These are phyloP conservation scores for Eupithecia centaureata DNA, from an alignment of 2,888 invertebrate species.

Conservation along the genomic window DNA sequence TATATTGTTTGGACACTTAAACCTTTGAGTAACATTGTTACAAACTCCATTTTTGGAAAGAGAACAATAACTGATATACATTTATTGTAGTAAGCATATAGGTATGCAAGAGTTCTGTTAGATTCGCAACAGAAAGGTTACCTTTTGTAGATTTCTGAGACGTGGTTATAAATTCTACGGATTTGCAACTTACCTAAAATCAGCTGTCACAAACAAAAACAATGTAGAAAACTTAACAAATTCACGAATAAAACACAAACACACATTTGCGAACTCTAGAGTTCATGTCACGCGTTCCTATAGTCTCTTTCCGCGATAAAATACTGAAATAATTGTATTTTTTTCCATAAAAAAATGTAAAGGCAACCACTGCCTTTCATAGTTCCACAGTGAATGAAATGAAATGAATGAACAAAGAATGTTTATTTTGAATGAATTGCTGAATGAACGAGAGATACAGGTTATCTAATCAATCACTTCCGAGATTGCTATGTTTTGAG, in stretches of 20 bases:
- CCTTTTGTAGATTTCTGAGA: background rate
- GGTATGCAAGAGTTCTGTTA: background rate
- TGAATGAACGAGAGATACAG: background rate
- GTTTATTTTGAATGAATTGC: background rate
- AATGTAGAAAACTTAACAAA: conserved; percentile 46
- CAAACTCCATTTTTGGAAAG: background rate
- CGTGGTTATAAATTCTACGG: background rate
- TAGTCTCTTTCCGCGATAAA: conserved; percentile 41
- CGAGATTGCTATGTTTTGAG: too few species aligned
- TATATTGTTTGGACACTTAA: background rate
- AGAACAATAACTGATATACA: background rate
- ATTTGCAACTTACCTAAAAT: conserved; percentile 42
- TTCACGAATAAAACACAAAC: conserved; percentile 45
- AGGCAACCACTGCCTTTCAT: conserved; percentile 41
- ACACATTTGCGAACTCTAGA: conserved; percentile 47
- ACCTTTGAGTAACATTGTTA: background rate
- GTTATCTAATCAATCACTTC: background rate
- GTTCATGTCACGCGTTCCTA: conserved; percentile 48
- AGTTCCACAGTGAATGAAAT: conserved; percentile 40
- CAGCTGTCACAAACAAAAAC: conserved; percentile 45
- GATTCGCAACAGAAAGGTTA: background rate
- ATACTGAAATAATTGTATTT: conserved; percentile 40
- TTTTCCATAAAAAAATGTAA: conserved; percentile 36
- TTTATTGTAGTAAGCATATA: background rate
- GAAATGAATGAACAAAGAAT: conserved; percentile 8